Base-by-base conservation (phyloP, 2,888 invertebrate genomes). In the Nyleta sp. region DNA sequence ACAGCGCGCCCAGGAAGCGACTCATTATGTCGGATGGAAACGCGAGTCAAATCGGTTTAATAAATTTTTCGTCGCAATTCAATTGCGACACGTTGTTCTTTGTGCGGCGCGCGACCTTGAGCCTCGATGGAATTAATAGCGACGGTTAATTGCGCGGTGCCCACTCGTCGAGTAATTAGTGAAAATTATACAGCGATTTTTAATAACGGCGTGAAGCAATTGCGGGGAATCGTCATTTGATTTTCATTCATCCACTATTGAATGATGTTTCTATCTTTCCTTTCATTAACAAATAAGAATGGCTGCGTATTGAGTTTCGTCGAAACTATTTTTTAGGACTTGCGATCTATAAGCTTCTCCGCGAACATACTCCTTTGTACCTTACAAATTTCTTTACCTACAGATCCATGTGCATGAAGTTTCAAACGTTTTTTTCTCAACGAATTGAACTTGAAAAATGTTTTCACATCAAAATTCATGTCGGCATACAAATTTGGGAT, bases 11-110 rank as follows among this genome's bases (percentile, higher is more conserved):
- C n/a, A 50, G 57, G 55, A 57, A 75, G 17, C 40, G 17, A 18
- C 28, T 60, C 44, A 53, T 72, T 72, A 72, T 35, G 17, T 17
- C 40, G 10, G 17, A 44, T 38, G 24, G 20, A 48, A 48, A 44
- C 33, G 13, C 35, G 57, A 33, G 48, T 72, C 64, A 73, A 59
- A 59, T 59, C 42, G 44, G 13, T 73, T 73, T 57, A 62, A 65
- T 59, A 65, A n/a, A 44, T 35, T 73, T 55, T 64, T 52, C 22
- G 40, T 31, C 10, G 18, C 18, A 42, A 55, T 59, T 35, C 7
- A 52, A 35, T 71, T 71, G 15, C 71, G 53, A 60, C 71, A 71
- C 7, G 42, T 18, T 6, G 31, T 13, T 33, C 44, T 50, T 60
- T 59, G 50, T 46, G 42, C 40, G 38, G 28, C 11, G 8, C 13